Percentiles rank a stretch among this genome's conserved stretches.
These are phyloP conservation scores for Squalus acanthias DNA, from an alignment of 2,797 vertebrate genomes.

Conservation along the genomic window DNA sequence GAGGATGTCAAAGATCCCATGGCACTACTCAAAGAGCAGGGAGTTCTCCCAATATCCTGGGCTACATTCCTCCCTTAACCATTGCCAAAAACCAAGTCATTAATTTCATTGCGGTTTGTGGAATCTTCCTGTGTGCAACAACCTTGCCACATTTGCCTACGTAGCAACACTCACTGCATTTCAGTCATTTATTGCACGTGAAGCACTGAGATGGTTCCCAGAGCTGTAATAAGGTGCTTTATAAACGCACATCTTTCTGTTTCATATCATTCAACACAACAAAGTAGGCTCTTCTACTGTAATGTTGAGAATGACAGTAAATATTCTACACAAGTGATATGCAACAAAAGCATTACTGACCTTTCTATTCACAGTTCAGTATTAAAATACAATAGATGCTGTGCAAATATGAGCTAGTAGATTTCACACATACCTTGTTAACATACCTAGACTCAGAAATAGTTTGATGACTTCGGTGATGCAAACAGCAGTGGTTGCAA, in stretches of 20 bases:
- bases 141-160: neutral
- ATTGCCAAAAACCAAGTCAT: neutral
- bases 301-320: neutral
- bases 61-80: neutral
- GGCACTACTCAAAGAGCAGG: neutral
- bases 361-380: neutral
- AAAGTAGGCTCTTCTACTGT: neutral
- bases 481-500: conserved; percentile 87
- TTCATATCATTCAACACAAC: neutral
- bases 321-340: neutral
- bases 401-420: conserved; percentile 32
- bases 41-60: neutral
- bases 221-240: neutral
- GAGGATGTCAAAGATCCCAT: neutral
- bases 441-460: conserved; percentile 77
- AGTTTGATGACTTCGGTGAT: conserved; percentile 84
- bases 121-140: neutral
- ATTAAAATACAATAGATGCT: conserved; percentile 13
- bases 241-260: neutral
- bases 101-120: neutral
- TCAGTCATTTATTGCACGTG: neutral
- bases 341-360: neutral
- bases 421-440: conserved; percentile 73
- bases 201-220: neutral
- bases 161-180: neutral